phyloP scores from a whole-genome alignment of 2,113 vertebrate genomes.

The Paratilapia polleni region DNA sequence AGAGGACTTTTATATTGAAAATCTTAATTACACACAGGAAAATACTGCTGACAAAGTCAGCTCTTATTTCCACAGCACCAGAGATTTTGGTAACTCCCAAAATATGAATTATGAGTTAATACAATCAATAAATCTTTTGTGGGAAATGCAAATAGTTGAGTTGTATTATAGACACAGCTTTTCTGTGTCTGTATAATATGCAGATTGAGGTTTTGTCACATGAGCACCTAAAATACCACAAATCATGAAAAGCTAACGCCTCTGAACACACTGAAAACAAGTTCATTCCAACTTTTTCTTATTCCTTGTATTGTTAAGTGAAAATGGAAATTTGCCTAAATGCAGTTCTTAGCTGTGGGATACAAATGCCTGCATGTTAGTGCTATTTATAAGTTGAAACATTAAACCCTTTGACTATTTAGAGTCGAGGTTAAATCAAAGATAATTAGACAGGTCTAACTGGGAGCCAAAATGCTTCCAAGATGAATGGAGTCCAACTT shows the following conservation, averaged over 20 bases:
- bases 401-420: neutral
- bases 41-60: neutral
- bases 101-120: neutral
- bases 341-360: neutral
- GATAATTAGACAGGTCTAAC: neutral
- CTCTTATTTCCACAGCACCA: neutral
- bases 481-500: neutral
- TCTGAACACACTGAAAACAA: neutral
- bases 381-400: neutral
- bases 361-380: neutral
- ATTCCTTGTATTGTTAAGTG: neutral
- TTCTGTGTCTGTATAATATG: neutral
- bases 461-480: neutral
- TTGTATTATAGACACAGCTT: neutral
- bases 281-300: neutral
- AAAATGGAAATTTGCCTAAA: neutral
- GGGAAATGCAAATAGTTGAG: neutral
- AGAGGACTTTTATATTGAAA: neutral
- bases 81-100: neutral
- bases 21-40: neutral
- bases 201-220: neutral
- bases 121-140: neutral
- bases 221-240: neutral
- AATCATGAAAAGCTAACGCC: neutral
- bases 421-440: neutral